A percentile compares a stretch with the other conserved stretches of the same genome.
These are phyloP conservation scores for Sceliomorpha sp. DNA, from an alignment of 2,888 invertebrate species.

Conservation along the genomic window DNA sequence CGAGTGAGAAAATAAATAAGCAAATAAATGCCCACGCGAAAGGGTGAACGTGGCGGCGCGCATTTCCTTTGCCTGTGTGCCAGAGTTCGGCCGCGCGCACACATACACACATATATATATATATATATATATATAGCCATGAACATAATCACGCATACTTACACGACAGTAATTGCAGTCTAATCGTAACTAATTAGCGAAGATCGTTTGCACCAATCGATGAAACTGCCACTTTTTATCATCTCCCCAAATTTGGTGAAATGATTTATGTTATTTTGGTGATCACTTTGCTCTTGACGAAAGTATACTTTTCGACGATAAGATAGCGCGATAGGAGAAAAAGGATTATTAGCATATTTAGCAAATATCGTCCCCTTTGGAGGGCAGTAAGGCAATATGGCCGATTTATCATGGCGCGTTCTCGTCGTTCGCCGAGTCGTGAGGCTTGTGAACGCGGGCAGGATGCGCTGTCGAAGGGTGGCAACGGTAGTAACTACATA, in stretches of 20 bases:
- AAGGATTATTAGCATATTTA: not conserved
- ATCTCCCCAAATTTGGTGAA: too few relatives aligned
- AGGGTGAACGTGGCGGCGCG: conserved; percentile 53
- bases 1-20: conserved; percentile 51
- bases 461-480: conserved; percentile 57
- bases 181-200: too few relatives aligned
- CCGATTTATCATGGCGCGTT: conserved; percentile 77
- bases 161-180: too few relatives aligned
- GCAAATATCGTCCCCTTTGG: conserved; percentile 50
- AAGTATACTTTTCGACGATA: too few relatives aligned
- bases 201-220: too few relatives aligned
- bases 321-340: not conserved
- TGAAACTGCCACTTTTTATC: too few relatives aligned
- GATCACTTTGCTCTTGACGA: too few relatives aligned
- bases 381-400: conserved; percentile 72
- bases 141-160: too few relatives aligned
- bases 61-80: conserved; percentile 37
- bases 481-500: conserved; percentile 56
- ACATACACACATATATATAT: too few relatives aligned
- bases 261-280: too few relatives aligned
- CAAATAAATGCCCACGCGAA: conserved; percentile 52
- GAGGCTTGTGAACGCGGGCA: conserved; percentile 51
- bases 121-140: too few relatives aligned
- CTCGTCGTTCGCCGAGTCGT: conserved; percentile 57
- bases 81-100: conserved; percentile 16